Evolutionary conservation across 2,113 vertebrate species (phyloP).

Genomic region (Hydrochoerus hydrochaeris): DNA sequence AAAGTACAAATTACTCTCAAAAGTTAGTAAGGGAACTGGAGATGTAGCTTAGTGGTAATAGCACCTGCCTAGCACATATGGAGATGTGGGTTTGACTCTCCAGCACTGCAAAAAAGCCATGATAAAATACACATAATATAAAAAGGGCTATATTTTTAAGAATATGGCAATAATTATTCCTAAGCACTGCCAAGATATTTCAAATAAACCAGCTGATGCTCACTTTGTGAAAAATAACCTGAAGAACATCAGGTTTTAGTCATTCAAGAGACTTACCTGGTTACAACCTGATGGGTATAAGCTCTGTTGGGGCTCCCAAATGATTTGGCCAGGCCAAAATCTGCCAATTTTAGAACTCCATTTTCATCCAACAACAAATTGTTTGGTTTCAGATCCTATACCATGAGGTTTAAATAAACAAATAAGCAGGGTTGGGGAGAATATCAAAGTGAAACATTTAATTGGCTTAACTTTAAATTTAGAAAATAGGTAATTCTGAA

Average conservation of each 20-base stretch:
- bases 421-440: not conserved
- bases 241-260: not conserved
- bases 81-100: not conserved
- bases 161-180: not conserved
- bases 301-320: slow-evolving; percentile 98
- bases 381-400: slow-evolving; percentile 98
- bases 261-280: slow-evolving; percentile 88
- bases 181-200: slow-evolving; percentile 23
- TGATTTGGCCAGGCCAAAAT: slow-evolving; percentile 97
- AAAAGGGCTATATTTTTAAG: not conserved
- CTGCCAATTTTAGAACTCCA: slow-evolving; percentile 97
- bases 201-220: not conserved
- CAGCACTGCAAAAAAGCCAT: not conserved
- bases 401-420: slow-evolving; percentile 50
- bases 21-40: not conserved
- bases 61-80: not conserved
- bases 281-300: slow-evolving; percentile 99
- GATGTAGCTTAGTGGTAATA: not conserved
- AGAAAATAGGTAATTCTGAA: not conserved
- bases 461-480: not conserved
- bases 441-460: not conserved
- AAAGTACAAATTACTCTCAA: not conserved
- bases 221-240: not conserved
- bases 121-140: not conserved
- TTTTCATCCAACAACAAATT: slow-evolving; percentile 96